Evolutionary conservation across 2,797 vertebrate species (phyloP), one percentile per base, ranked within the genome.

Genomic region (Microctenopoma steveboyesi): DNA sequence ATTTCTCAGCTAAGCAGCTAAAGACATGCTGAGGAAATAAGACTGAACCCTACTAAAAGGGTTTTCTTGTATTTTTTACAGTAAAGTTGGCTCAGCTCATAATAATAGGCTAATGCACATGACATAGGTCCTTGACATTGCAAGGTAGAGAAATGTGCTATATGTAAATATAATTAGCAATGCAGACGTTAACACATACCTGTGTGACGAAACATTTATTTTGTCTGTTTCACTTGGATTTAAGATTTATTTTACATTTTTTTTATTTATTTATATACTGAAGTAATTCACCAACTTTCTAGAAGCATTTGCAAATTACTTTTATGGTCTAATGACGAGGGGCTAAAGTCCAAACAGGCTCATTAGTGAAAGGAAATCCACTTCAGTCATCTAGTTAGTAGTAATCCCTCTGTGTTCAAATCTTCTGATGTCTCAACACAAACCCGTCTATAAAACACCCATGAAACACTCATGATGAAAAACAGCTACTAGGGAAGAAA

Each of bases 1-100:
- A 79, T 82, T 86, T 85, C 50, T 79, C 56, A 35, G 71, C 53
- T 86, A 82, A 84, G 81, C 15, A 78, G 78, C 75, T 82, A 84
- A 86, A 83, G 47, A 75, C 59, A 78, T 50, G 37, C 54, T n/a
- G 46, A 84, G 69, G 86, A 64, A 81, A 80, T 50, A 74, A 85
- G 55, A 68, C 71, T 61, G 69, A 74, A 84, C 83, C 74, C 78
- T 66, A 60, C 65, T 82, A 70, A 66, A 71, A 69, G 52, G 33
- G 28, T 72, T 87, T 82, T 72, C 73, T 73, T 28, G 69, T 81
- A 75, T 57, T 77, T 79, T 74, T 12, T 15, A 58, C 78, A 88
- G 84, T 88, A 82, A 88, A 83, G 47, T 64, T 48, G 81, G 53
- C 13, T 86, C 78, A 91, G 70, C 53, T 66, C 78, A 30, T 78